Base-by-base conservation (phyloP, 2,113 vertebrate genomes). In the Corythoichthys intestinalis region DNA sequence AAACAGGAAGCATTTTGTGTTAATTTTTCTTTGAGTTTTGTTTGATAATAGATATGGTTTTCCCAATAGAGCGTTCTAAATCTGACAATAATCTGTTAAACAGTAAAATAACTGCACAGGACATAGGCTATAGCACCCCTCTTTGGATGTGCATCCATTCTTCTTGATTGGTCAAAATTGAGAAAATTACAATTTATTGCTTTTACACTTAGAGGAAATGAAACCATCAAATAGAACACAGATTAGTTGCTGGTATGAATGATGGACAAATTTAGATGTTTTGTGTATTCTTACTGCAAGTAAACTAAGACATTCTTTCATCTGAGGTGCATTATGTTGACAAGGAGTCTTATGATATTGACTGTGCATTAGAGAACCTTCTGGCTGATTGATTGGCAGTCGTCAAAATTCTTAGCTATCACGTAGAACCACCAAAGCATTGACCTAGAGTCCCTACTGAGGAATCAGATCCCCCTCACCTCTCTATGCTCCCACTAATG, bases 391-490 rank as follows among this genome's bases (percentile, higher is more conserved):
- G 89, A 91, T 75, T 89, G 88, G 80, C 89, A 88, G 74, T 79
- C 87, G 87, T 66, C 86, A 77, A 80, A 70, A 76, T 75, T 83
- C 84, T 78, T 74, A 74, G 73, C 74, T 76, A 58, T 65, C 70
- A 56, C 58, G 17, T 41, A 59, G 70, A 69, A 66, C 76, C 72
- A 80, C 71, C 82, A 71, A 37, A 69, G 69, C 68, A 4, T 72
- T 70, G 41, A 76, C 73, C 72, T 59, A 46, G 54, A 74, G 72
- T 72, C 65, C 64, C 77, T 49, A 37, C 83, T 49, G 74, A 83
- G 78, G 79, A 85, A 85, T 80, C 81, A 74, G 83, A 87, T 88
- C 69, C 77, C 71, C 78, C 64, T 81, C 78, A 72, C 83, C 82
- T 79, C 52, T 52, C 60, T 77, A 56, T 10, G 14, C 71, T 63